Evolutionary conservation across 2,888 invertebrate species (phyloP).

Genomic region (Neuroscelio doddi): DNA sequence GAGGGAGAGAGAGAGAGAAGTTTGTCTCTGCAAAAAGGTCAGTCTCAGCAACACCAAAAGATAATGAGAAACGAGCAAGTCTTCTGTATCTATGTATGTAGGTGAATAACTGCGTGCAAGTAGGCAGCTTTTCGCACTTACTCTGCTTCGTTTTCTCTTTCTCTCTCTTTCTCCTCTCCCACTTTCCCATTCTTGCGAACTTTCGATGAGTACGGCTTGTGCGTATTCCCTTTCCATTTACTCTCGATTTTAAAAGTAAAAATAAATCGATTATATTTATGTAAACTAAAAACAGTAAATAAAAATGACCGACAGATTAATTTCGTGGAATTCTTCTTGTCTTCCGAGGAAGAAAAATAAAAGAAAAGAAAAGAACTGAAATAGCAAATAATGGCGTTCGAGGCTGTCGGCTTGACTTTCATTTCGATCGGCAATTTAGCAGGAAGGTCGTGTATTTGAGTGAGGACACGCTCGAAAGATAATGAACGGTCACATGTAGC

Average conservation of each 20-base stretch:
- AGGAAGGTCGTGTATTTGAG: constrained; percentile 39
- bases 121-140: constrained; percentile 32
- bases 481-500: constrained; percentile 37
- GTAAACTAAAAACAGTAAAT: too few species aligned
- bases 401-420: constrained; percentile 41
- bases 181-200: constrained; percentile 34
- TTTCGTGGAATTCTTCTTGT: not conserved
- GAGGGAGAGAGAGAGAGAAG: not conserved
- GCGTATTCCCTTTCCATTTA: constrained; percentile 43
- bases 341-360: not conserved
- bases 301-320: too few species aligned
- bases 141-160: constrained; percentile 8
- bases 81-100: constrained; percentile 22
- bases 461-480: constrained; percentile 41
- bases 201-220: constrained; percentile 30
- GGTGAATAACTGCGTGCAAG: constrained; percentile 44
- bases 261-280: too few species aligned
- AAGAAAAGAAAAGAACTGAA: not conserved
- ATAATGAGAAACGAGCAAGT: constrained; percentile 16
- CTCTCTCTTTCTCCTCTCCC: constrained; percentile 8
- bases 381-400: too few species aligned
- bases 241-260: constrained; percentile 60
- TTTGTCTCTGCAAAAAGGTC: constrained; percentile 19
- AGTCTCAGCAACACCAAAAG: constrained; percentile 13
- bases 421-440: constrained; percentile 37